Base-by-base conservation (phyloP, 53 echinoderm and acorn worm genomes). In the Crossaster papposus region DNA sequence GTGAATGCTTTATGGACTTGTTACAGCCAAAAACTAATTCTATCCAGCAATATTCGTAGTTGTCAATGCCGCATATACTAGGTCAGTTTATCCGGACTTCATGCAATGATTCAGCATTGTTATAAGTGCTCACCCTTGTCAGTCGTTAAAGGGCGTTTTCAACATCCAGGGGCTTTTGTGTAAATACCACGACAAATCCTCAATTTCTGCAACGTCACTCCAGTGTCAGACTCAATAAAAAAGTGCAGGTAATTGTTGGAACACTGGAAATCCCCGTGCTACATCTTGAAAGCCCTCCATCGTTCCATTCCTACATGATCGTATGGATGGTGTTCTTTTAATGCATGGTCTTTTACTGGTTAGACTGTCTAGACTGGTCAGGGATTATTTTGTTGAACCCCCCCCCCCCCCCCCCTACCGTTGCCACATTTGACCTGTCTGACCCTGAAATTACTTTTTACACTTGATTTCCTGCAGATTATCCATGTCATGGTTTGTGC, bases 81-180 rank as follows among this genome's bases (percentile, higher is more conserved):
- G 75, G 75, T 74, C 75, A 74, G 34, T 13, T n/a, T n/a, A n/a
- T n/a, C 33, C 1, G 36, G 2, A 32, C 23, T 12, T 4, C 8
- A 26, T 74, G 52, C 52, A 3, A 76, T 87, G 87, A 87, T 76
- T 87, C 87, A 87, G 87, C 87, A 87, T 64, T 87, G 85, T 85
- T 54, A 74, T 44, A 62, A 63, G 35, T 2, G 30, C 55, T 31
- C 7, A 54, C 34, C 6, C 30, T 54, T 29, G 54, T 30, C 24
- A 58, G 29, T 54, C 58, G 54, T 17, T 14, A 80, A 54, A 32
- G 80, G 80, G 58, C 51, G 30, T 15, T 14, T 28, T 17, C 20
- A 58, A 20, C 31, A 80, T 80, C 78, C 50, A 78, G 80, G 80
- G 80, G 55, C 80, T 80, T 54, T 80, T 54, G 55, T 54, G 55